Base-by-base conservation (phyloP, 2,888 invertebrate genomes). In the Epicampocera succincta region DNA sequence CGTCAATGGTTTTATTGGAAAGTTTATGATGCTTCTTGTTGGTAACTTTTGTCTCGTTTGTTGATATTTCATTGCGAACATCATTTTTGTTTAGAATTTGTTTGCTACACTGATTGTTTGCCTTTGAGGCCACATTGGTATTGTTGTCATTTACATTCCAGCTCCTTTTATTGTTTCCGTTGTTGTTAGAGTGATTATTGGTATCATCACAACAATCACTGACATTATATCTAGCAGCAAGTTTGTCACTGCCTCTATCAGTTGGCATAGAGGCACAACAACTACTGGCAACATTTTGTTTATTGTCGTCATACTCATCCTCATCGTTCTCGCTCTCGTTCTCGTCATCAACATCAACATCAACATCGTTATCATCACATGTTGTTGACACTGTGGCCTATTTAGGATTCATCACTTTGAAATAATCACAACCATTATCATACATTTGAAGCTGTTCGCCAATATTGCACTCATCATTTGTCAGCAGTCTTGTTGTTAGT, bases 111-210 rank as follows among this genome's bases (percentile, higher is more conserved):
- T 58, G 50, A 40, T 71, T 65, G 77, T 92, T 91, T 80, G 92
- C 92, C 84, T 92, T 92, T 88, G 92, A 79, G 72, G 92, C 74
- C 92, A 92, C 85, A 93, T 89, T 52, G 92, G 92, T 77, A 92
- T 92, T 66, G 93, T 92, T 87, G 92, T 92, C 87, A 92, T 92
- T 89, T 92, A 92, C 88, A 93, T 56, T 58, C 33, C 19, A 11
- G 52, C 17, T 71, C 77, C 80, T 81, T 80, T 68, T 66, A 54
- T 69, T 71, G 44, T 65, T 68, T 63, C 77, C 56, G 44, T 78
- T 75, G 78, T 81, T 84, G 84, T 82, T 87, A 81, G 82, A 84
- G 84, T 85, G 84, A 83, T 81, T 83, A 80, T 75, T 82, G 71
- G 71, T 71, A 78, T 82, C 78, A 66, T 75, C 71, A 71, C 80